Percentiles rank a stretch among this genome's conserved stretches.
Conservation (phyloP, 2,888 invertebrate genomes). For the Cryptophagus acutangulus region DNA sequence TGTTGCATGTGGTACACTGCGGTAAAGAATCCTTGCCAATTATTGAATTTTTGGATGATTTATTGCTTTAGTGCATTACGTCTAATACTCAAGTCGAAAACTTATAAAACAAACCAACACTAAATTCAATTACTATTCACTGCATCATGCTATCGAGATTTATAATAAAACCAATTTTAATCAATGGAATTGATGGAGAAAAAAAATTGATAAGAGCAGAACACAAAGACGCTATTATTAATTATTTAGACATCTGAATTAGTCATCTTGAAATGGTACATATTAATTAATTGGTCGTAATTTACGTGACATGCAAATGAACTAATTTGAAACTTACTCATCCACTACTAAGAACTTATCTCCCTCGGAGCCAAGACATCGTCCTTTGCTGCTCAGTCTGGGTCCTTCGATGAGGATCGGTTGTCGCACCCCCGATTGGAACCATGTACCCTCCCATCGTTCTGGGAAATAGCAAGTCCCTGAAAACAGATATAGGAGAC, state of each 20-base stretch:
- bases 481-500: constrained; percentile 32
- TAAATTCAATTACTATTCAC: too few species aligned
- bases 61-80: constrained; percentile 4
- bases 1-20: constrained; percentile 5
- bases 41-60: constrained; percentile 9
- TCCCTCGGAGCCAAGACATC: constrained; percentile 77
- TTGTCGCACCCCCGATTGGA: constrained; percentile 83
- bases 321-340: constrained; percentile 64
- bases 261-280: too few species aligned
- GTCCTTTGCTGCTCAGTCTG: constrained; percentile 78
- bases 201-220: too few species aligned
- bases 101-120: too few species aligned
- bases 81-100: constrained; percentile 6
- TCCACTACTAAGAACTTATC: constrained; percentile 85
- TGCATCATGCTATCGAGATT: too few species aligned
- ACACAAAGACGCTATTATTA: too few species aligned
- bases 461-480: constrained; percentile 76
- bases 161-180: too few species aligned
- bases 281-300: constrained; percentile 1
- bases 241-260: too few species aligned
- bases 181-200: too few species aligned
- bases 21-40: constrained; percentile 8
- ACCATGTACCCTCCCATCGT: constrained; percentile 86
- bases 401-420: constrained; percentile 78
- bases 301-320: constrained; percentile 2